These are phyloP conservation scores for Columba janthina DNA, from an alignment of 2,113 vertebrate genomes.

Conservation along the genomic window DNA sequence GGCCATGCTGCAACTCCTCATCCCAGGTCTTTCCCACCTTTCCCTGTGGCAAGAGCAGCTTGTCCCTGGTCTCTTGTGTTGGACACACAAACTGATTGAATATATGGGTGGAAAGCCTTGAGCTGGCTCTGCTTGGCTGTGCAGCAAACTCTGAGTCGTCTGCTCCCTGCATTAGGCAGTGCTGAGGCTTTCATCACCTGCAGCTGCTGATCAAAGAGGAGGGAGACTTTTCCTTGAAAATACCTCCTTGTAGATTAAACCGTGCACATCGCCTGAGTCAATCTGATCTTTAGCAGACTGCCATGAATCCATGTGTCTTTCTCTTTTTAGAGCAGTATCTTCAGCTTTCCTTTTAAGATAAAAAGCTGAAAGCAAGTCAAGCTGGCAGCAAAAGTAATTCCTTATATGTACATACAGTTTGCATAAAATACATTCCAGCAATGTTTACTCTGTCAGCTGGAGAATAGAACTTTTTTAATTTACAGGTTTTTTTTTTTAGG, in stretches of 20 bases:
- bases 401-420: background rate
- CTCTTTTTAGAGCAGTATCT: conserved; percentile 15
- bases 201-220: background rate
- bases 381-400: background rate
- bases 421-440: background rate
- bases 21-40: background rate
- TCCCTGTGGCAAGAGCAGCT: fast-evolving
- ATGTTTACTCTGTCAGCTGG: conserved; percentile 21
- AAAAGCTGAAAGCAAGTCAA: background rate
- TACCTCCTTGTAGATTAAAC: background rate
- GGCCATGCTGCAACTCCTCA: background rate
- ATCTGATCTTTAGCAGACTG: conserved; percentile 5
- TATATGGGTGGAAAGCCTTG: fast-evolving
- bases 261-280: background rate
- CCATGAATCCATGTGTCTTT: background rate
- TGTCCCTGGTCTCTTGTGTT: background rate
- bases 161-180: background rate
- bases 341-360: conserved; percentile 25
- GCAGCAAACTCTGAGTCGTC: background rate
- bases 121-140: background rate
- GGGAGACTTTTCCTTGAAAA: background rate
- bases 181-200: background rate
- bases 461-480: background rate
- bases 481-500: background rate
- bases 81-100: background rate